A percentile compares a stretch with the other conserved stretches of the same genome.
phyloP scores from a whole-genome alignment of 2,888 invertebrate genomes.

The Psylliodes chrysocephalus region DNA sequence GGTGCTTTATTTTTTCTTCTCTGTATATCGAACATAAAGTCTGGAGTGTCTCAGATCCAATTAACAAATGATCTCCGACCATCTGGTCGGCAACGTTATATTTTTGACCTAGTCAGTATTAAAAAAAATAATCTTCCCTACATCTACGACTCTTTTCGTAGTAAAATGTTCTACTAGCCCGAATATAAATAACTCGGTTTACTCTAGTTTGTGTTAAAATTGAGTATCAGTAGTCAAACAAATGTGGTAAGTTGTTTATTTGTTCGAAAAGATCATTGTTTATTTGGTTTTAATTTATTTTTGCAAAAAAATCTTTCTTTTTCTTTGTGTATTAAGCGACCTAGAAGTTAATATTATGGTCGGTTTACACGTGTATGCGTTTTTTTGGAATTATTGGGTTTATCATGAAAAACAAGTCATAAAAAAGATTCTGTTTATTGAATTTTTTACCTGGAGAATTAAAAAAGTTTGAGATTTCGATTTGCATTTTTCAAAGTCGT shows the following conservation, averaged over 20 bases:
- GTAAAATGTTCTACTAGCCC: slow-evolving; percentile 14
- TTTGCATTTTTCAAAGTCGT: too few relatives aligned
- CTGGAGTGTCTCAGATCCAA: not conserved
- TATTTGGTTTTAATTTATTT: slow-evolving; percentile 45
- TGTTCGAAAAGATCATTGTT: slow-evolving; percentile 39
- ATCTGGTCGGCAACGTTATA: slow-evolving; percentile 10
- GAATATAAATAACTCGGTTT: slow-evolving; percentile 34
- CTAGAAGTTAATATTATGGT: slow-evolving; percentile 29
- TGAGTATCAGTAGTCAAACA: slow-evolving; percentile 39
- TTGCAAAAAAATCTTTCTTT: slow-evolving; percentile 37
- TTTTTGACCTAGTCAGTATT: slow-evolving; percentile 9
- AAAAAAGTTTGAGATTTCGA: too few relatives aligned
- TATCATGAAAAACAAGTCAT: too few relatives aligned
- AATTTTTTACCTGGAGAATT: too few relatives aligned
- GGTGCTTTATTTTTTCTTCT: too few relatives aligned
- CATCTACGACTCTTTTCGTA: slow-evolving; percentile 19
- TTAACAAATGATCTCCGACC: not conserved
- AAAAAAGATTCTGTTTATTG: too few relatives aligned
- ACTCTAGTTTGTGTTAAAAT: slow-evolving; percentile 32
- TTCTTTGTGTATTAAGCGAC: slow-evolving; percentile 34
- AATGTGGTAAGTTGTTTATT: slow-evolving; percentile 42
- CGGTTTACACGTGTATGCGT: slow-evolving; percentile 5
- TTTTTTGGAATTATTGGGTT: too few relatives aligned
- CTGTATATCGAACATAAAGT: not conserved
- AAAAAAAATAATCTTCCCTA: not conserved